Evolutionary conservation across 2,888 invertebrate genomes (phyloP), one percentile per base, ranked within the genome.

Genomic region (Plutella xylostella): DNA sequence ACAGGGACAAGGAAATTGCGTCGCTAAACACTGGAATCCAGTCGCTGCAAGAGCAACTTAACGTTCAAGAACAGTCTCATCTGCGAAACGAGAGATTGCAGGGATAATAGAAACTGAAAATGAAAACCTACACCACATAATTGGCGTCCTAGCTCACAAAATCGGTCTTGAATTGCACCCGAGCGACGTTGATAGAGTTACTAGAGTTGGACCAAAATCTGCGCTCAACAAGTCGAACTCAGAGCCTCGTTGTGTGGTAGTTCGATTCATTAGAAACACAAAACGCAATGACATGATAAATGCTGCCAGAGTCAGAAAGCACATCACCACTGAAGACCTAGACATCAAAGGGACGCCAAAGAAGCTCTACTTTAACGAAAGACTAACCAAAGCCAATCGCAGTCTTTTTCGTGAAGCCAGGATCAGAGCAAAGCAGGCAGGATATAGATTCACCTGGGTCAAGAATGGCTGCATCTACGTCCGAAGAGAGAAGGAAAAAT

Each of bases 71-170:
- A 6, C 53, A 53, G 28, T 34, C 34, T 2, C 41, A 42, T 3
- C 18, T 55, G 15, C 39, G 48, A 5, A 57, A 54, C 33, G 52
- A 55, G 51, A 57, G 34, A 42, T 56, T 12, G 12, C 37, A 2
- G 56, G 53, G 3, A 28, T 57, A 7, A 45, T 46, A 1, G 55
- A 57, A 17, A 11, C 40, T 1, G 28, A 42, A 1, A 47, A 45
- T 38, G 56, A 56, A 45, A 55, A 51, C 25, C 42, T 51, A 2
- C n/a, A 47, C 18, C 52, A 53, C 7, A 45, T 51, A 1, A 48
- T 50, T 1, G 28, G 48, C 1, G 9, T 49, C 1, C 46, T 49
- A 0, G 49, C 52, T 0, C 15, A 34, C 0, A 55, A 53, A 33
- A 30, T 55, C 1, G 54, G 55, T 2, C 47, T 53, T 6, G 45